Evolutionary conservation across 1,140 invertebrate species (phyloP), one percentile per base, ranked within the genome.

Genomic region (Olivierus martensii): DNA sequence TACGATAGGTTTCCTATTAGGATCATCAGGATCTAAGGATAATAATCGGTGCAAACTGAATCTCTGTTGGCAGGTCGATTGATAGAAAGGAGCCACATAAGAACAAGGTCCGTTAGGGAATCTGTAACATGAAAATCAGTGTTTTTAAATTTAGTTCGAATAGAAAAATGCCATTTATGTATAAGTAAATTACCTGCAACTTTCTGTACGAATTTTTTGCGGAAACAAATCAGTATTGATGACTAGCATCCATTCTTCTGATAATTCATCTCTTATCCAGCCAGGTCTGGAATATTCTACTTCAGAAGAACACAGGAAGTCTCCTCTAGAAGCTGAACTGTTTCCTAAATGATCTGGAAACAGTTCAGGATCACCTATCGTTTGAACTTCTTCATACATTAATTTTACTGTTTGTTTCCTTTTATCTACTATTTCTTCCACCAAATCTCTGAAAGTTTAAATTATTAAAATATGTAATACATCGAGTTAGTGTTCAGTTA

Each of bases 301-400:
- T 19, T 65, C 60, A 15, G 69, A 67, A 48, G 71, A 68, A 52
- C 70, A 71, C 21, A 68, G 66, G 49, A 71, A 71, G 48, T 68
- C 61, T 2, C 69, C 67, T 51, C 63, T 63, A 45, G 54, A 42
- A n/a, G 55, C 55, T 5, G 45, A n/a, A 36, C 45, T 46, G 5
- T 46, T 18, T 9, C 38, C 46, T n/a, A 57, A 22, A 34, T 59
- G 55, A 19, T 46, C 38, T 36, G 51, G 28, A 35, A 52, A 56
- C 15, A 59, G 39, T 37, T 52, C 57, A n/a, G 55, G 57, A 59
- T 58, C 57, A 14, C 48, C 49, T 11, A 59, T 56, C 2, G 57
- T 59, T 35, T 59, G 57, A 12, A 59, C 34, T 37, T 59, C 57
- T 35, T 59, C 57, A 36, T 59, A 59, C 38, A 59, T 51, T 7